Conservation (phyloP, 2,888 invertebrate genomes). For the Athalia cordata region DNA sequence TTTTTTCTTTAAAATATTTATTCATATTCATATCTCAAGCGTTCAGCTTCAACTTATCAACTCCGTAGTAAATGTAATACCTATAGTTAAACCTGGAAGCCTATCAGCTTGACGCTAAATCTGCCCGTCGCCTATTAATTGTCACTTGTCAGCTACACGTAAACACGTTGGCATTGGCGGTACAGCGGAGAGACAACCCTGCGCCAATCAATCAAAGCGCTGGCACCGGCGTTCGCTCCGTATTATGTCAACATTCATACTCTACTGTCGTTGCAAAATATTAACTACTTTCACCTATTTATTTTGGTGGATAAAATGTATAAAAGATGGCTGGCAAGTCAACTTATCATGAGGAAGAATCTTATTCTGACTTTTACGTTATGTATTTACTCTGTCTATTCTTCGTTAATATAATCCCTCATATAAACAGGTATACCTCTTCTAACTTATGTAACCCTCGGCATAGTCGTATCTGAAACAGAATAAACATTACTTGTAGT, state of each 20-base stretch:
- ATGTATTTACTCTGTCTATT: slow-evolving; percentile 44
- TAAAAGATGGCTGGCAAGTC: slow-evolving; percentile 74
- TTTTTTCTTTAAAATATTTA: slow-evolving; percentile 71
- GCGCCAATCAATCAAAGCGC: slow-evolving; percentile 26
- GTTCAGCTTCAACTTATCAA: slow-evolving; percentile 61
- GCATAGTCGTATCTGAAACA: slow-evolving; percentile 69
- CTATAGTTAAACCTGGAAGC: slow-evolving; percentile 72
- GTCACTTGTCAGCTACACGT: slow-evolving; percentile 17
- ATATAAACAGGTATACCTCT: slow-evolving; percentile 66
- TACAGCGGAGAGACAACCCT: slow-evolving; percentile 21
- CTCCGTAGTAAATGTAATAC: slow-evolving; percentile 69
- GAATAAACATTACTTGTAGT: slow-evolving; percentile 12
- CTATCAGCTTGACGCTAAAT: slow-evolving; percentile 69
- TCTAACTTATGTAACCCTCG: slow-evolving; percentile 70
- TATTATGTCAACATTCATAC: slow-evolving; percentile 37
- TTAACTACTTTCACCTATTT: slow-evolving; percentile 71
- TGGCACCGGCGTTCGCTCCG: slow-evolving; percentile 9
- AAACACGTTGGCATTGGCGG: slow-evolving; percentile 24
- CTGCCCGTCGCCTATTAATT: slow-evolving; percentile 53
- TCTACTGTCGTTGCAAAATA: slow-evolving; percentile 71
- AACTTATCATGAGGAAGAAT: slow-evolving; percentile 70
- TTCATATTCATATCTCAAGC: slow-evolving; percentile 51
- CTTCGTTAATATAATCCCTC: slow-evolving; percentile 59
- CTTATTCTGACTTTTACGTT: slow-evolving; percentile 59
- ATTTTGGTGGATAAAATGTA: slow-evolving; percentile 70